phyloP scores from a whole-genome alignment of 2,113 vertebrate genomes.

The Trachemys scripta region DNA sequence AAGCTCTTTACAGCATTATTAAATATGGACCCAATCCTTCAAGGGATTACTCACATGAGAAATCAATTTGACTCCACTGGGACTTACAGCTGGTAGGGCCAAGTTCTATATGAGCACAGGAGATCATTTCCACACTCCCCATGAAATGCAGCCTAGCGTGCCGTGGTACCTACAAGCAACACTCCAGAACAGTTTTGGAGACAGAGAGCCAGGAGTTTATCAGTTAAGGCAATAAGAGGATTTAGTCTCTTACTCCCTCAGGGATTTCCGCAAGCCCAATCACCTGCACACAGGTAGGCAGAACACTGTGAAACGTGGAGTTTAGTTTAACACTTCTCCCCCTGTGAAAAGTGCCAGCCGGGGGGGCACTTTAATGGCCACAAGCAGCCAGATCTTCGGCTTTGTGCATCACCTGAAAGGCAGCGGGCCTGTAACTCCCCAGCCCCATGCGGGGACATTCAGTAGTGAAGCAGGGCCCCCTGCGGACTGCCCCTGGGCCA shows the following conservation, averaged over 20 bases:
- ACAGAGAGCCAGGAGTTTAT: not conserved
- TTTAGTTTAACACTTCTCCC: not conserved
- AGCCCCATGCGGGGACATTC: not conserved
- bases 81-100: not conserved
- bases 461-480: not conserved
- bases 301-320: not conserved
- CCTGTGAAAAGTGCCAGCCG: not conserved
- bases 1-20: not conserved
- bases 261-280: not conserved
- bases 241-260: not conserved
- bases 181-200: not conserved
- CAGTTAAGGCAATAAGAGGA: too few relatives aligned
- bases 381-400: not conserved
- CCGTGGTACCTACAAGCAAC: not conserved
- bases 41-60: not conserved
- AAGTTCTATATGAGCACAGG: rapidly evolving
- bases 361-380: not conserved
- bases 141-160: not conserved
- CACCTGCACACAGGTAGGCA: not conserved
- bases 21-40: not conserved
- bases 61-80: not conserved
- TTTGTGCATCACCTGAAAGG: not conserved
- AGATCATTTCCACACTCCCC: not conserved
- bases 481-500: not conserved
- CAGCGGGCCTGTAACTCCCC: not conserved